A percentile compares a stretch with the other conserved stretches of the same genome.
Conservation (phyloP, 1,140 invertebrate species). For the Andricus grossulariae region DNA sequence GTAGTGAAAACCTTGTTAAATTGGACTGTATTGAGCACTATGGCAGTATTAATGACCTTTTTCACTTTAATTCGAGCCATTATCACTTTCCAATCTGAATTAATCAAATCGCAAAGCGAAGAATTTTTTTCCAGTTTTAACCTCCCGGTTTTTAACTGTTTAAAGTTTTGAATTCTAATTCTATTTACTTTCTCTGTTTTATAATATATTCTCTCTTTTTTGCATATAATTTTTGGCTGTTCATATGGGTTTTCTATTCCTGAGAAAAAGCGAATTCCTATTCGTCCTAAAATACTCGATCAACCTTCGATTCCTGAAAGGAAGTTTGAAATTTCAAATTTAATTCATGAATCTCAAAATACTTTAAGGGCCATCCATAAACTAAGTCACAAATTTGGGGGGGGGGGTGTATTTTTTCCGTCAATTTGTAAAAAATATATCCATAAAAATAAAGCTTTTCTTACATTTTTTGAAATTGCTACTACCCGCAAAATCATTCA, state of each 20-base stretch:
- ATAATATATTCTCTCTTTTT: constrained; percentile 17
- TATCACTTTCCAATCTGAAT: background rate
- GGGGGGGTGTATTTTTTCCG: too few species aligned
- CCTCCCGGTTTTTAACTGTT: background rate
- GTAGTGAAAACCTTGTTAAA: constrained; percentile 4
- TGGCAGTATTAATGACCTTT: constrained; percentile 2
- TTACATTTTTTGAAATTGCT: too few species aligned
- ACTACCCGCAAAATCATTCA: too few species aligned
- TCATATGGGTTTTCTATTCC: constrained; percentile 25
- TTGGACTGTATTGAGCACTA: constrained; percentile 23
- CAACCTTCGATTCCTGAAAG: constrained; percentile 17
- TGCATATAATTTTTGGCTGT: constrained; percentile 14
- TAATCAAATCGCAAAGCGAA: constrained; percentile 11
- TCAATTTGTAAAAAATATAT: too few species aligned
- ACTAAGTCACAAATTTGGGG: too few species aligned
- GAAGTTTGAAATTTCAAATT: background rate
- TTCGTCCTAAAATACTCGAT: background rate
- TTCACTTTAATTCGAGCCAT: background rate
- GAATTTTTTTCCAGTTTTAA: background rate
- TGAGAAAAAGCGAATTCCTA: constrained; percentile 22
- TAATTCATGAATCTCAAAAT: background rate
- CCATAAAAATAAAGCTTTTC: too few species aligned
- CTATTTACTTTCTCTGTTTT: background rate
- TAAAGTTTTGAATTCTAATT: background rate
- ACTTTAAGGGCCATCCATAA: background rate